phyloP scores from a whole-genome alignment of 64 coral and sea anemone genomes.

The Acropora yongei region DNA sequence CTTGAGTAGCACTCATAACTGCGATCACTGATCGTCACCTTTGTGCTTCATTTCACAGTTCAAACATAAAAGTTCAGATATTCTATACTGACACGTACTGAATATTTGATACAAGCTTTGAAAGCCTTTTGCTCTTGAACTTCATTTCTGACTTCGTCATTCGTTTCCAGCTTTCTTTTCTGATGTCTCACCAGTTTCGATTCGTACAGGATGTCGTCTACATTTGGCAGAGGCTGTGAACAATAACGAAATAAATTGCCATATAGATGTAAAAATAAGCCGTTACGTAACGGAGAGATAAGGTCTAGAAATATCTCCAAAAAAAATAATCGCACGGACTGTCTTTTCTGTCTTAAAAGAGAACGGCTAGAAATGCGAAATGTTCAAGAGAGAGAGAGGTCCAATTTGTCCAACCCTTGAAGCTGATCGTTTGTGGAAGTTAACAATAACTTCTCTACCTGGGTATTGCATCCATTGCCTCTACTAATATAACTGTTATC shows the following conservation, averaged over 20 bases:
- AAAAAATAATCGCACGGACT: no score
- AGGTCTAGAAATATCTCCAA: no score
- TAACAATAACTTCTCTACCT: background rate
- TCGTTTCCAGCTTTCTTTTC: slow-evolving; percentile 5
- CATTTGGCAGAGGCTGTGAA: slow-evolving; percentile 72
- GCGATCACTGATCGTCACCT: background rate
- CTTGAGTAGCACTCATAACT: background rate
- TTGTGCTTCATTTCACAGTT: no score
- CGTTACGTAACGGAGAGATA: no score
- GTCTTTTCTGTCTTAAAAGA: no score
- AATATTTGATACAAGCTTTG: slow-evolving; percentile 81
- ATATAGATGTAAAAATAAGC: no score
- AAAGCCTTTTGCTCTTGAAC: slow-evolving; percentile 51
- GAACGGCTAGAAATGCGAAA: background rate
- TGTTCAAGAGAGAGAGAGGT: no score
- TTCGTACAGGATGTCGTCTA: slow-evolving; percentile 24
- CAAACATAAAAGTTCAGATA: no score
- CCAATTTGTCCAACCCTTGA: background rate
- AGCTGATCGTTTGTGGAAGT: background rate
- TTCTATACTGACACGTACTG: background rate
- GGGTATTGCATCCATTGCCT: background rate
- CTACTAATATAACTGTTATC: background rate
- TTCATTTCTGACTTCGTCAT: background rate
- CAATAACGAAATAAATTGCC: background rate
- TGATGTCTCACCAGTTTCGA: slow-evolving; percentile 3